Conservation (phyloP, 2,113 vertebrate genomes). For the Carassius gibelio region DNA sequence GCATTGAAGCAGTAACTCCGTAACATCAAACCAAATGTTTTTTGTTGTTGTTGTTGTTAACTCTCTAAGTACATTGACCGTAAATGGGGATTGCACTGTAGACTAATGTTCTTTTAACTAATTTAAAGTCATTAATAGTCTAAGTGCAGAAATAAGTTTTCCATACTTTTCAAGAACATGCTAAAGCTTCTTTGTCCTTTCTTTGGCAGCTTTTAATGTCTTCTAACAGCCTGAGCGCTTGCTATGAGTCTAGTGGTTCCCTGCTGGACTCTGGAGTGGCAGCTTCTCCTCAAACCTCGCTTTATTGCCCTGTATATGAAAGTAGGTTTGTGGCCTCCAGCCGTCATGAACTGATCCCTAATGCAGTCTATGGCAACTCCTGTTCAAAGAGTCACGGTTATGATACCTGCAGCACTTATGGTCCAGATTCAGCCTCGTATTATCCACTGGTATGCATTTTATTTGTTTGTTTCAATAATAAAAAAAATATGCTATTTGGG, state of each 20-base stretch:
- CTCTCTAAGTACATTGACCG: neutral
- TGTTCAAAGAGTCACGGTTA: conserved; percentile 82
- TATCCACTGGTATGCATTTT: conserved; percentile 19
- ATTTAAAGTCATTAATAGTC: neutral
- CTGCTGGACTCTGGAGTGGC: conserved; percentile 75
- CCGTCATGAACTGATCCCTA: conserved; percentile 85
- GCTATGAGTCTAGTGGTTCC: conserved; percentile 84
- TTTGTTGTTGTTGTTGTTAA: neutral
- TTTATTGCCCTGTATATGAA: conserved; percentile 88
- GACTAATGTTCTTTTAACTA: neutral
- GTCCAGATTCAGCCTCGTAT: conserved; percentile 22
- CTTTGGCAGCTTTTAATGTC: conserved; percentile 87
- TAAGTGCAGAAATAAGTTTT: neutral
- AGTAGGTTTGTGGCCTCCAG: conserved; percentile 87
- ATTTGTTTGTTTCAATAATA: neutral
- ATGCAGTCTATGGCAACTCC: conserved; percentile 85
- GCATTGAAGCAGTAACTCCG: neutral
- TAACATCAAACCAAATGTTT: neutral
- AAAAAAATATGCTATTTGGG: neutral
- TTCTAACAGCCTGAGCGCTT: conserved; percentile 84
- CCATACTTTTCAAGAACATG: neutral
- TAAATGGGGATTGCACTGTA: neutral
- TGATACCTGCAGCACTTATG: conserved; percentile 29
- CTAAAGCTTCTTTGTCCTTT: neutral
- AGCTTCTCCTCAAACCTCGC: conserved; percentile 80